Base-by-base conservation (phyloP, 1,140 invertebrate species). In the Ladona fulva region DNA sequence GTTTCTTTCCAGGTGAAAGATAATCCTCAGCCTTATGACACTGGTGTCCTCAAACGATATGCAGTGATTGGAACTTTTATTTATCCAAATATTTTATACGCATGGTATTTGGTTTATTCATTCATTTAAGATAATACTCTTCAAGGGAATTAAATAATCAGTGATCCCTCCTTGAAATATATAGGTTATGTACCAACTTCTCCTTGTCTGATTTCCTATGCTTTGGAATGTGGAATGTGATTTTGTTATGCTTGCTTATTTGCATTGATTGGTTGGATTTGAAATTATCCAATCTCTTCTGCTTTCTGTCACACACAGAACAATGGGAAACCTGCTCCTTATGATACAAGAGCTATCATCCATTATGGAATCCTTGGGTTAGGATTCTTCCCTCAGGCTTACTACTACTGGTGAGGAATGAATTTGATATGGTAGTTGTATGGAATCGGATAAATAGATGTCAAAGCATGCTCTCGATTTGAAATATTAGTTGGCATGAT, bases 11-110 rank as follows among this genome's bases (percentile, higher is more conserved):
- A 88, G 87, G 83, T 82, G 42, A 82, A 81, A 12, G 80, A 84
- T 66, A 83, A 83, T 76, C 81, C 81, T 29, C 82, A 86, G 81
- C 85, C 88, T 66, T 87, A 89, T 80, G 89, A 91, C 83, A 86
- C 81, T 74, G 84, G 82, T 78, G 85, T 85, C 44, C 82, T 91
- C 74, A 85, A 83, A 80, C 82, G 89, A 81, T 91, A 90, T 84
- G 87, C 85, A 3, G 83, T 91, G 44, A 87, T 91, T 83, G 90
- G 90, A 59, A 89, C 89, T 24, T 83, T 82, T 74, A 84, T 88
- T 76, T 90, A 88, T 82, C 88, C 89, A 25, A 90, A 90, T 42
- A 85, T 89, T 75, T 83, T 92, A 77, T 90, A 87, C 81, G 83
- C 85, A 82, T 91, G 90, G 90, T 91, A 87, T 83, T 81, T 79